Percentiles rank a stretch among this genome's conserved stretches.
phyloP scores from a whole-genome alignment of 2,888 invertebrate species.

The Fragum sueziense region DNA sequence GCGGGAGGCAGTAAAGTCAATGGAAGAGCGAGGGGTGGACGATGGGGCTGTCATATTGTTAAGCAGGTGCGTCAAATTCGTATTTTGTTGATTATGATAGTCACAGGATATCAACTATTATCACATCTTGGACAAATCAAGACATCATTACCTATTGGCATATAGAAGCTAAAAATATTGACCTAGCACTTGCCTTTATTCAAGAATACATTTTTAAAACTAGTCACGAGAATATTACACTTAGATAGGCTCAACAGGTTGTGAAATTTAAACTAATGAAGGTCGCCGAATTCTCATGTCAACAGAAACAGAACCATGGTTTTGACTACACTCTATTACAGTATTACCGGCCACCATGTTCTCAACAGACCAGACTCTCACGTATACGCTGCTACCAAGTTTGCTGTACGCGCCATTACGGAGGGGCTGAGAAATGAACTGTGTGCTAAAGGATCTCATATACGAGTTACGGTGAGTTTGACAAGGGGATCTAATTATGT shows the following conservation, averaged over 20 bases:
- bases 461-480: constrained; percentile 73
- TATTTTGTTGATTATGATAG: not conserved
- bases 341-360: constrained; percentile 80
- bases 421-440: constrained; percentile 85
- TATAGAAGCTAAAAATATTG: too few species aligned
- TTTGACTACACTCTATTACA: constrained; percentile 66
- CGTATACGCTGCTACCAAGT: constrained; percentile 85
- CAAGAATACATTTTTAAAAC: too few species aligned
- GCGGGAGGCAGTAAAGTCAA: constrained; percentile 85
- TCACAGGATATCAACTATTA: not conserved
- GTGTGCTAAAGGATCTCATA: constrained; percentile 75
- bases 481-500: too few species aligned
- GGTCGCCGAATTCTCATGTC: too few species aligned
- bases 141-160: not conserved
- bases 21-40: constrained; percentile 83
- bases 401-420: constrained; percentile 85
- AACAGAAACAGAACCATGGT: too few species aligned
- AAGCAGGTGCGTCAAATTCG: constrained; percentile 85
- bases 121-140: constrained; percentile 22
- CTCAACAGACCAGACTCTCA: constrained; percentile 65
- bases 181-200: too few species aligned
- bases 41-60: constrained; percentile 86
- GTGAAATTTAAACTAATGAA: too few species aligned
- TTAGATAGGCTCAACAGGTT: too few species aligned
- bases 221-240: too few species aligned